Conservation (phyloP, 1,140 invertebrate genomes). For the Drusus annulatus region DNA sequence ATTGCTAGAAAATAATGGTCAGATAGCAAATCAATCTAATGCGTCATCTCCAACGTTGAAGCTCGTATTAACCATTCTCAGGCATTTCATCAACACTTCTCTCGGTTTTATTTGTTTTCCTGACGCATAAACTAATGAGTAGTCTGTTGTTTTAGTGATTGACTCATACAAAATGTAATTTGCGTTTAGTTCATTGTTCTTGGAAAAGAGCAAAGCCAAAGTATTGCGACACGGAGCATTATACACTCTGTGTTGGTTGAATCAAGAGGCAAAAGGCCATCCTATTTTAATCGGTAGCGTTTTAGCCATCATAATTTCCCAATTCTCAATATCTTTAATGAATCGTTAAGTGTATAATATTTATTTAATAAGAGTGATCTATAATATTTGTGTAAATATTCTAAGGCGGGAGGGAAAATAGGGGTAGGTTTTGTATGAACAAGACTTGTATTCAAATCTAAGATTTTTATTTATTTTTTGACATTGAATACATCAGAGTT, state of each 20-base stretch:
- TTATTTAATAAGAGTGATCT: background rate
- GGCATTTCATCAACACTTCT: background rate
- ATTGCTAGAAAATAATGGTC: no score
- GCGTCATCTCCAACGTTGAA: no score
- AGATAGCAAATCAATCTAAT: no score
- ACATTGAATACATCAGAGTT: constrained; percentile 45
- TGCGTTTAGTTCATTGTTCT: constrained; percentile 49
- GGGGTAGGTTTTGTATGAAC: constrained; percentile 42
- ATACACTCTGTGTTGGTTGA: constrained; percentile 54
- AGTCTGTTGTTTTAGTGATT: background rate
- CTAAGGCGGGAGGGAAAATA: background rate
- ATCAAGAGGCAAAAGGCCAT: constrained; percentile 54
- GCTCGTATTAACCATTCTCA: background rate
- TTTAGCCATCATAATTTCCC: constrained; percentile 45
- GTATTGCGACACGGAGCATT: constrained; percentile 56
- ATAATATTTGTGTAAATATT: constrained; percentile 14
- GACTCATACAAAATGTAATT: background rate
- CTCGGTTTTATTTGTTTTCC: background rate
- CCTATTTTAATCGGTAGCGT: constrained; percentile 54
- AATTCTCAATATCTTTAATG: constrained; percentile 45
- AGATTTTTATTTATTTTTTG: constrained; percentile 47
- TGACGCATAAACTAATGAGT: background rate
- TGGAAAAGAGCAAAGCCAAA: constrained; percentile 54
- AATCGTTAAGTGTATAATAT: constrained; percentile 18
- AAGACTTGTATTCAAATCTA: constrained; percentile 26